Evolutionary conservation across 2,113 vertebrate species (phyloP), one percentile per base, ranked within the genome.

Genomic region (Tragelaphus imberbis): DNA sequence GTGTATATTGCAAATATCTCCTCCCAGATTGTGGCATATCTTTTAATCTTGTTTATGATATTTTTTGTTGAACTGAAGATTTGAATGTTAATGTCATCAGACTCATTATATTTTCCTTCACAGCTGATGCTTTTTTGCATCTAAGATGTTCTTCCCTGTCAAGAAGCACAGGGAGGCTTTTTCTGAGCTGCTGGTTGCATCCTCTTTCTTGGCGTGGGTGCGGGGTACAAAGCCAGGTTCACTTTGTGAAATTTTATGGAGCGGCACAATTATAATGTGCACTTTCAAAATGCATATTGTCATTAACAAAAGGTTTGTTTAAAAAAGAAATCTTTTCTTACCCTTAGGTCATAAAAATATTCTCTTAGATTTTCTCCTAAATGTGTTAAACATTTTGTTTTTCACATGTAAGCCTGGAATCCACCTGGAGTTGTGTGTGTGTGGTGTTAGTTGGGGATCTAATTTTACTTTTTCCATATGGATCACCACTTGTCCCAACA

Each of bases 381-480:
- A 27, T 30, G 75, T 81, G 59, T 88, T 81, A 49, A 88, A 49
- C 47, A 17, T 80, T 75, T 28, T 51, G 51, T 33, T 85, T 40
- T 81, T 92, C 80, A 28, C 88, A 85, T 44, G 47, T 36, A 33
- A 88, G 88, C 33, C 90, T 92, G 13, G n/a, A 84, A 14, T 75
- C 87, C 90, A 94, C 95, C 94, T 96, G 97, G 87, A 84, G 84
- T 7, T 27, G 40, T n/a, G 92, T 7, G 65, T 87, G 58, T 90
- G 51, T n/a, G 84, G 44, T 21, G 61, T 51, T 36, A 40, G 61
- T 9, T 36, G 47, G 77, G 49, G 56, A 91, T 84, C 97, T 97
- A 95, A 96, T 92, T 97, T 96, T 97, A 90, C 58, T 68, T 71
- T 30, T 53, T 19, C 96, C 97, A 81, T 85, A 51, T 95, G 97